Conservation (phyloP, 1,140 invertebrate genomes). For the Drosophila parabipectinata region DNA sequence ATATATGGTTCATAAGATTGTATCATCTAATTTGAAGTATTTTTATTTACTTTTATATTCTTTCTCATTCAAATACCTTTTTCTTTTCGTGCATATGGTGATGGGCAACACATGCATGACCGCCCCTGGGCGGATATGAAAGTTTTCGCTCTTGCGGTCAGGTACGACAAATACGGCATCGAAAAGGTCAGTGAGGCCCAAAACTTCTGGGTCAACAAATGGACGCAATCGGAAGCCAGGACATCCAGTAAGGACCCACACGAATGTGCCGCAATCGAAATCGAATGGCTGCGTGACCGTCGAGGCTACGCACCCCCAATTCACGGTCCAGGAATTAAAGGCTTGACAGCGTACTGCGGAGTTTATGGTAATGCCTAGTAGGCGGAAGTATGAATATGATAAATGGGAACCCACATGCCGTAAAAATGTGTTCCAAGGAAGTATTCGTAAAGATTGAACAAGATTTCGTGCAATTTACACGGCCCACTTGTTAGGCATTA, state of each 20-base stretch:
- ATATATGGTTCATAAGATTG: no score
- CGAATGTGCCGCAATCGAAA: constrained; percentile 43
- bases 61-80: background rate
- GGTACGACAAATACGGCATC: constrained; percentile 38
- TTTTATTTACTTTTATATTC: background rate
- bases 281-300: constrained; percentile 35
- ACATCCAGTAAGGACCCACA: constrained; percentile 6
- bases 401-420: constrained; percentile 1
- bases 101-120: constrained; percentile 3
- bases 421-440: background rate
- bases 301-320: background rate
- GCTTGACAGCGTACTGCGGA: constrained; percentile 11
- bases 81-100: constrained; percentile 1
- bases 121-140: constrained; percentile 35
- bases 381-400: constrained; percentile 23
- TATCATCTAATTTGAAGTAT: background rate
- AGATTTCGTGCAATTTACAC: constrained; percentile 10
- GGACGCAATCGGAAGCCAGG: constrained; percentile 42
- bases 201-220: constrained; percentile 41
- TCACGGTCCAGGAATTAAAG: constrained; percentile 8
- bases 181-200: constrained; percentile 24
- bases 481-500: constrained; percentile 32
- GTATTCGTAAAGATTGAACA: background rate
- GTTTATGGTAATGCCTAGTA: constrained; percentile 1
- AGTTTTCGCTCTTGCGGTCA: constrained; percentile 46